Conservation (phyloP, 2,888 invertebrate species). For the Cynaeus angustus region DNA sequence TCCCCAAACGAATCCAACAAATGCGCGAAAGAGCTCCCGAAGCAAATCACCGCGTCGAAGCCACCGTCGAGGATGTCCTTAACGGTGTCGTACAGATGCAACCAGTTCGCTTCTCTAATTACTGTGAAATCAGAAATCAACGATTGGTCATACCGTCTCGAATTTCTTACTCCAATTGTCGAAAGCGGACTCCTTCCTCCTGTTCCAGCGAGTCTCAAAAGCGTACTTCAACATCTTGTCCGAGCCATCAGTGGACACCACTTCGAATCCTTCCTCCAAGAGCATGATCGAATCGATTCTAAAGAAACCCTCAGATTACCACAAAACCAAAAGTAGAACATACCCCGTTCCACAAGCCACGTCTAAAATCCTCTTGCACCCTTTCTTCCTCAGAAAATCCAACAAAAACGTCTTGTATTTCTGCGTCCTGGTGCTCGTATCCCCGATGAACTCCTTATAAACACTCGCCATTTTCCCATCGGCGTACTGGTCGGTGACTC, state of each 20-base stretch:
- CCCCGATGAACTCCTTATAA: conserved; percentile 93
- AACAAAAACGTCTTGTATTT: conserved; percentile 88
- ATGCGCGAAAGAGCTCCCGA: conserved; percentile 94
- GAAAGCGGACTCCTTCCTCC: conserved; percentile 84
- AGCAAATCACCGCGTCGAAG: conserved; percentile 92
- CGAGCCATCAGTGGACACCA: conserved; percentile 91
- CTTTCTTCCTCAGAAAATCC: conserved; percentile 79
- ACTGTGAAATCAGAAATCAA: conserved; percentile 73
- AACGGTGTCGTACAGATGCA: conserved; percentile 85
- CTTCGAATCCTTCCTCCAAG: conserved; percentile 89
- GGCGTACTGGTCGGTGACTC: conserved; percentile 90
- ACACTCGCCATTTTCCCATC: conserved; percentile 93
- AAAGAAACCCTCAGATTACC: no score
- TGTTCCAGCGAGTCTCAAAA: conserved; percentile 87
- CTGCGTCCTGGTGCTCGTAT: conserved; percentile 87
- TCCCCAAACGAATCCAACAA: conserved; percentile 86
- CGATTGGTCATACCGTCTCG: no score
- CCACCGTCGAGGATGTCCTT: conserved; percentile 76
- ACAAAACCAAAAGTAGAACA: neutral
- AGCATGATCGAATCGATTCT: conserved; percentile 93
- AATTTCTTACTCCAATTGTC: conserved; percentile 92
- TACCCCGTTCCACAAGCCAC: conserved; percentile 94
- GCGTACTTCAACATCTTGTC: conserved; percentile 96
- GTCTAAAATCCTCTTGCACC: conserved; percentile 84
- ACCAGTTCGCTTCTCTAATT: conserved; percentile 94